Percentiles rank a stretch among this genome's conserved stretches.
These are phyloP conservation scores for Sparidentex hasta DNA, from an alignment of 2,797 vertebrate species.

Conservation along the genomic window DNA sequence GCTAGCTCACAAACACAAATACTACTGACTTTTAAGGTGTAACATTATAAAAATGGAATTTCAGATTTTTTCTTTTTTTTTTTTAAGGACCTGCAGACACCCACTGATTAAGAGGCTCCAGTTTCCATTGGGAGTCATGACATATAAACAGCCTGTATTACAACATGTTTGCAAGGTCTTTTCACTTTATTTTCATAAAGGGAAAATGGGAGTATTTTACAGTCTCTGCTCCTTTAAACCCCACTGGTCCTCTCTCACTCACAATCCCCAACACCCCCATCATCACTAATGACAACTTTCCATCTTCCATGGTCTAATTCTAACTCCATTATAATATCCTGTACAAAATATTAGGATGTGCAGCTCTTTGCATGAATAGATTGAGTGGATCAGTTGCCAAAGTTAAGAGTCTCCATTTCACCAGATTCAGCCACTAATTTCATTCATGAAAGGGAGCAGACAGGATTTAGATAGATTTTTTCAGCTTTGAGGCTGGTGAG, in stretches of 20 bases:
- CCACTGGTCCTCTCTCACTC: constrained; percentile 6
- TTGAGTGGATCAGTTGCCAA: constrained; percentile 50
- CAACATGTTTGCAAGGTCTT: no score
- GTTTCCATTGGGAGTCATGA: no score
- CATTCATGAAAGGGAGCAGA: constrained; percentile 49
- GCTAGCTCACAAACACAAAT: no score
- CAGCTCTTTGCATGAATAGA: constrained; percentile 45
- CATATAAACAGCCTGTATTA: no score
- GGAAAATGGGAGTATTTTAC: background rate
- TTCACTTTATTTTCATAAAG: background rate
- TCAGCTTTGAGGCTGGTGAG: constrained; percentile 26
- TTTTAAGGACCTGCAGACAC: no score
- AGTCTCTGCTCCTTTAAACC: constrained; percentile 17
- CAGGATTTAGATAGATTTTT: constrained; percentile 53
- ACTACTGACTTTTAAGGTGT: no score
- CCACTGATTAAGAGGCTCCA: no score
- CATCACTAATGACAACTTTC: constrained; percentile 42
- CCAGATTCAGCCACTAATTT: constrained; percentile 51
- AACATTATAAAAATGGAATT: no score
- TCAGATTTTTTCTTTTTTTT: no score
- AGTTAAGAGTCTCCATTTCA: constrained; percentile 46
- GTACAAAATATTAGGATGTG: constrained; percentile 48
- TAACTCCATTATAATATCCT: constrained; percentile 45
- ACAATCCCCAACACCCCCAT: constrained; percentile 10
- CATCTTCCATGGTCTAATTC: constrained; percentile 40